Evolutionary conservation across 2,113 vertebrate species (phyloP).

Genomic region (Nettapus auritus): DNA sequence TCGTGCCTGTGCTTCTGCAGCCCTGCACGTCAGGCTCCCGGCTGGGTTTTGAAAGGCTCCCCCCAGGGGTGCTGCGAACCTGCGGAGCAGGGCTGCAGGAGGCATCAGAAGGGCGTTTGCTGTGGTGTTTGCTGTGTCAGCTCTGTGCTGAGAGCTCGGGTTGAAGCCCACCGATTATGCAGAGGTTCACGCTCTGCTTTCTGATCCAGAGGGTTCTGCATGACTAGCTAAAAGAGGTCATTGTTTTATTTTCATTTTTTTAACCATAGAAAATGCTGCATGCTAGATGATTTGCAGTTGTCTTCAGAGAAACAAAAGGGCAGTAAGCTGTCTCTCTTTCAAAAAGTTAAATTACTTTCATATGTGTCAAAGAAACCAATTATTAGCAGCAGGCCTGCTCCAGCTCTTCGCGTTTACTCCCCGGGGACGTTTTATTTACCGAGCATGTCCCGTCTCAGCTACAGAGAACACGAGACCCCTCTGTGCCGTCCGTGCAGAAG

Average conservation of each 20-base stretch:
- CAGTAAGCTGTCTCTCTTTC: conserved; percentile 31
- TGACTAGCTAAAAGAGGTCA: neutral
- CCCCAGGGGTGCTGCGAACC: neutral
- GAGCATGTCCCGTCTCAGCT: neutral
- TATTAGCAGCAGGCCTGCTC: neutral
- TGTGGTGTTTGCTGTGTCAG: neutral
- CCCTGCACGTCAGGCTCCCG: neutral
- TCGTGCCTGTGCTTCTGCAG: neutral
- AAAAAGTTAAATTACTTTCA: conserved; percentile 49
- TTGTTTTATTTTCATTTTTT: conserved; percentile 27
- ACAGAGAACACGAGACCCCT: neutral
- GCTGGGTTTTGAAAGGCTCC: neutral
- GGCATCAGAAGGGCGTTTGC: neutral
- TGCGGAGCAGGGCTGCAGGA: neutral
- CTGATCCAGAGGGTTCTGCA: neutral
- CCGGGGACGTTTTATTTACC: neutral
- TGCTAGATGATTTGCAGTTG: conserved; percentile 40
- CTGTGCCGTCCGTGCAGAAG: neutral
- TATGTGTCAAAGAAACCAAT: conserved; percentile 43
- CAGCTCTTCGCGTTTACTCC: neutral
- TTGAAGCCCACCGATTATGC: neutral
- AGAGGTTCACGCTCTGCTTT: neutral
- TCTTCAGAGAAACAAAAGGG: conserved; percentile 58
- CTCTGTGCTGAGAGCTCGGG: neutral
- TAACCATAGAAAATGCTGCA: neutral